These are phyloP conservation scores for Nebria brevicollis DNA, from an alignment of 2,888 invertebrate species.

Conservation along the genomic window DNA sequence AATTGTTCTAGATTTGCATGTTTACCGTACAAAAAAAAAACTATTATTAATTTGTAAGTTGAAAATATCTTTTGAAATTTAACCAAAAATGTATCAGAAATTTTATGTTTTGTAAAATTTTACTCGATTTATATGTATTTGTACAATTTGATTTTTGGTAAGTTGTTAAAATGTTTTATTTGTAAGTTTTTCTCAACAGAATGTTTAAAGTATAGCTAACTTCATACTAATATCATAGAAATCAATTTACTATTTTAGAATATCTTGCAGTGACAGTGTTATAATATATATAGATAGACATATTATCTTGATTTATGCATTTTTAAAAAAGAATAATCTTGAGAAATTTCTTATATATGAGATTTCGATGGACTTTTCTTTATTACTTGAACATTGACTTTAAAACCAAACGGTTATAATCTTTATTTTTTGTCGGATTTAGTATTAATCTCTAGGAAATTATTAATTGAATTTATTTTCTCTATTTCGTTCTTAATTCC, in stretches of 20 bases:
- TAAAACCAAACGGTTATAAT: too few species aligned
- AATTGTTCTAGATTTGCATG: slow-evolving; percentile 21
- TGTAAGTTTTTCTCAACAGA: not conserved
- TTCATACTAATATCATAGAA: not conserved
- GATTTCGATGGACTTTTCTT: too few species aligned
- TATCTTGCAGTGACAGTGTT: not conserved
- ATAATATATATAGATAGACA: not conserved
- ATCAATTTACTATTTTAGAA: not conserved
- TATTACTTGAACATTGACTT: too few species aligned
- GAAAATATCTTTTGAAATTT: slow-evolving; percentile 24
- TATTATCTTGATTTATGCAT: too few species aligned
- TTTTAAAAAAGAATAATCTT: not conserved
- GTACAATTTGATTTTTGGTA: slow-evolving; percentile 16
- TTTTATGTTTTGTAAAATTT: not conserved
- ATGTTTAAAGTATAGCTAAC: not conserved
- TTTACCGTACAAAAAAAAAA: not conserved
- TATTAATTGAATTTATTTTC: too few species aligned
- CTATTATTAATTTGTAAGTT: slow-evolving; percentile 17
- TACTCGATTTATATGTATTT: not conserved
- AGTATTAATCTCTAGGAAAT: too few species aligned
- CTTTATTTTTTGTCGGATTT: too few species aligned
- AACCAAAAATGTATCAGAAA: not conserved
- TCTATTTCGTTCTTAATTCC: too few species aligned
- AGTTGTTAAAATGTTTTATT: slow-evolving; percentile 8
- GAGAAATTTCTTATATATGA: too few species aligned